Percentiles rank a stretch among this genome's conserved stretches.
Conservation (phyloP, 2,888 invertebrate genomes). For the Xestia sexstrigata region DNA sequence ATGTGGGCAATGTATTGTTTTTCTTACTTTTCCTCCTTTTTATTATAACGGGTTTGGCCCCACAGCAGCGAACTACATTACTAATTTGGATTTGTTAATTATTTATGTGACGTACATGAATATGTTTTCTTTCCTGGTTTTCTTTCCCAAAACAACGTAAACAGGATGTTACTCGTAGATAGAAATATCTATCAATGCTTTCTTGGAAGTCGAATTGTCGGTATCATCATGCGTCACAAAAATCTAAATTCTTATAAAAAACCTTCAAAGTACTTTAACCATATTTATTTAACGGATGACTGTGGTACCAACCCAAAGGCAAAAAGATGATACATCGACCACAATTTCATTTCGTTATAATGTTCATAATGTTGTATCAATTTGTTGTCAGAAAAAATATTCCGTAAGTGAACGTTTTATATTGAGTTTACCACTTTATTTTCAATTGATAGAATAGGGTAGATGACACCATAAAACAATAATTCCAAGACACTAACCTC, state of each 20-base stretch:
- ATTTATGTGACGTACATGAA: constrained; percentile 2
- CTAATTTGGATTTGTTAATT: constrained; percentile 11
- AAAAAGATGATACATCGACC: background rate
- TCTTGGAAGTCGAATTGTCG: background rate
- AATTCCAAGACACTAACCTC: no score
- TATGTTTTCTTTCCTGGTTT: constrained; percentile 5
- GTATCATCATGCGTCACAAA: background rate
- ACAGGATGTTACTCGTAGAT: background rate
- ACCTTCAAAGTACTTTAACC: background rate
- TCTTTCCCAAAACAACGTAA: background rate
- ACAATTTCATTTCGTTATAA: background rate
- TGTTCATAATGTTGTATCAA: background rate
- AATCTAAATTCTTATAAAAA: background rate
- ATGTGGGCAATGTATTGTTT: background rate
- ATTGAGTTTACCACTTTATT: no score
- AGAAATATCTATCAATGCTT: background rate
- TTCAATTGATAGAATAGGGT: no score
- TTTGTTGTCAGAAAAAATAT: no score
- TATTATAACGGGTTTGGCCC: background rate
- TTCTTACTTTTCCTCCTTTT: background rate
- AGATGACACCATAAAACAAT: no score
- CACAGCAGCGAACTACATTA: constrained; percentile 1
- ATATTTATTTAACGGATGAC: background rate
- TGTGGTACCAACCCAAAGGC: background rate
- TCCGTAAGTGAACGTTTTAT: no score